Percentiles rank a stretch among this genome's conserved stretches.
phyloP scores from a whole-genome alignment of 2,113 vertebrate genomes.

The Toxotes jaculatrix region DNA sequence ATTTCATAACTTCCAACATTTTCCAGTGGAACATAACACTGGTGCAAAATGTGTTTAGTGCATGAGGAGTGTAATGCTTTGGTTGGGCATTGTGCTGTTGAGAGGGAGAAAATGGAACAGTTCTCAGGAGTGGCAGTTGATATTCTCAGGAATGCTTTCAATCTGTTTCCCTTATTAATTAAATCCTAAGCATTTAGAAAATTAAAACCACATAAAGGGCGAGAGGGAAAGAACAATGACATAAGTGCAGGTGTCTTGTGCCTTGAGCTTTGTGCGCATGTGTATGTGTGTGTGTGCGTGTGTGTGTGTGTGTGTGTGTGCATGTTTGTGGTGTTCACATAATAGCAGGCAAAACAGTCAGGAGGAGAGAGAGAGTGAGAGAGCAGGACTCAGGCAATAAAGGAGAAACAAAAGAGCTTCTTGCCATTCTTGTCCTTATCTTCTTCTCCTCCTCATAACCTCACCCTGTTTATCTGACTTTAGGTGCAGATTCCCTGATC shows the following conservation, averaged over 20 bases:
- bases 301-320: background rate
- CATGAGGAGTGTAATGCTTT: background rate
- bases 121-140: conserved; percentile 50
- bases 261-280: conserved; percentile 42
- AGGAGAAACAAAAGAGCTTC: conserved; percentile 50
- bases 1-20: background rate
- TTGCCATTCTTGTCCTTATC: conserved; percentile 54
- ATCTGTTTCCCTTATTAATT: conserved; percentile 71
- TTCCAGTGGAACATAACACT: background rate
- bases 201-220: conserved; percentile 53
- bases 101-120: conserved; percentile 52
- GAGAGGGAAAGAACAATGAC: conserved; percentile 50
- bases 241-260: conserved; percentile 57
- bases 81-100: conserved; percentile 1
- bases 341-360: conserved; percentile 47
- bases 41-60: background rate
- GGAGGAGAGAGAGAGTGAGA: conserved; percentile 27
- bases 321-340: conserved; percentile 25
- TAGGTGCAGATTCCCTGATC: conserved; percentile 44
- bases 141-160: conserved; percentile 71
- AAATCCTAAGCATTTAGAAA: conserved; percentile 69
- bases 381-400: conserved; percentile 22
- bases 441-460: conserved; percentile 51
- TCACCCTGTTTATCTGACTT: conserved; percentile 58
- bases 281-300: background rate